Conservation (phyloP, 2,113 vertebrate genomes). For the Malurus cyaneus region DNA sequence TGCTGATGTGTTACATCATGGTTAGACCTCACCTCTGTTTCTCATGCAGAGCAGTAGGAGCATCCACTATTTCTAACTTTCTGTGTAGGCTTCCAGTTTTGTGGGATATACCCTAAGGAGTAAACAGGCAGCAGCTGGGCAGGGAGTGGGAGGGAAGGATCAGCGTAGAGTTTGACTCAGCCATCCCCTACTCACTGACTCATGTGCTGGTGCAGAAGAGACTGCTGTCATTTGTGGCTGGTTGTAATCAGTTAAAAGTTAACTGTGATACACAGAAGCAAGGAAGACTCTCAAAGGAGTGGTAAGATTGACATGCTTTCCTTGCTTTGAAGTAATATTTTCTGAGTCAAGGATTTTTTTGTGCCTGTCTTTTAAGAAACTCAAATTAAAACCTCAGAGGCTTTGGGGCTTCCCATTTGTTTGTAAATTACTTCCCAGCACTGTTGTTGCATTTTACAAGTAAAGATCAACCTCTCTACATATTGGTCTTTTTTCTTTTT, state of each 20-base stretch:
- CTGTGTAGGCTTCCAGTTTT: background rate
- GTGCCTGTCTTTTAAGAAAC: background rate
- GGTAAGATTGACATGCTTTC: background rate
- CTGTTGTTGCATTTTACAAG: background rate
- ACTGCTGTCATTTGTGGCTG: background rate
- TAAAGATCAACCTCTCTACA: background rate
- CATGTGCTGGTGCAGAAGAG: background rate
- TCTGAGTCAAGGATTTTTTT: background rate
- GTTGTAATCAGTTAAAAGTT: background rate
- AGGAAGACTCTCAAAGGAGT: background rate
- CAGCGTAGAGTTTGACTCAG: background rate
- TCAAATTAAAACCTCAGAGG: background rate
- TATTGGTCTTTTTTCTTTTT: too few relatives aligned
- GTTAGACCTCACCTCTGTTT: background rate
- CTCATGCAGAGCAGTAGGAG: background rate
- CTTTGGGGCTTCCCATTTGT: background rate
- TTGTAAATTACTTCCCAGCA: background rate
- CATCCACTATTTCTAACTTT: background rate
- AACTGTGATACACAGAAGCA: background rate
- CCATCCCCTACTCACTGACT: background rate
- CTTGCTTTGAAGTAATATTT: background rate
- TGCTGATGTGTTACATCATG: fast-evolving
- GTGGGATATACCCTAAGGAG: background rate
- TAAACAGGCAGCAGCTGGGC: background rate
- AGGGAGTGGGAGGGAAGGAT: background rate